phyloP scores from a whole-genome alignment of 2,113 vertebrate genomes.

The Bambusicola thoracicus region DNA sequence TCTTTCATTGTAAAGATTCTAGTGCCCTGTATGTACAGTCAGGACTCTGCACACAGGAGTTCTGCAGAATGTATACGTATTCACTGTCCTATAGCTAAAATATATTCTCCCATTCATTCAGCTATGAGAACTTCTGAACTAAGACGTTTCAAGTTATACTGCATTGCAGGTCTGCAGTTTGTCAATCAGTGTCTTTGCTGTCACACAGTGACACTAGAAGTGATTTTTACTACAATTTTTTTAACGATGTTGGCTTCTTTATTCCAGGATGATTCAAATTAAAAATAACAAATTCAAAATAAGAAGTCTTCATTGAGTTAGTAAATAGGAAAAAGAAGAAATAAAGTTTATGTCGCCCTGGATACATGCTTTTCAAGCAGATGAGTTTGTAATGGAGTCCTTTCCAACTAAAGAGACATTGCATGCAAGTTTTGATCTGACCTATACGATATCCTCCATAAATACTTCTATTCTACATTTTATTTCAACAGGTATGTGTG shows the following conservation, averaged over 20 bases:
- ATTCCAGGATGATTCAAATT: not conserved
- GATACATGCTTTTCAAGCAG: constrained; percentile 41
- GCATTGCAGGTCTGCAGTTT: not conserved
- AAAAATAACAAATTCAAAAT: not conserved
- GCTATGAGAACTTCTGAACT: not conserved
- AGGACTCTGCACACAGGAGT: not conserved
- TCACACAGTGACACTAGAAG: not conserved
- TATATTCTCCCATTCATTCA: not conserved
- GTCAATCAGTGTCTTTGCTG: not conserved
- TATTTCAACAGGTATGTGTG: constrained; percentile 52
- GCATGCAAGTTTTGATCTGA: constrained; percentile 12
- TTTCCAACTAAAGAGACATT: constrained; percentile 10
- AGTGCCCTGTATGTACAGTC: not conserved
- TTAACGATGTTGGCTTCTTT: not conserved
- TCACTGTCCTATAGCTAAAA: not conserved
- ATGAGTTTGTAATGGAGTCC: not conserved
- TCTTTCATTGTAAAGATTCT: not conserved
- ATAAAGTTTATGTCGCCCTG: not conserved
- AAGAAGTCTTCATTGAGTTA: not conserved
- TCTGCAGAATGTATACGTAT: not conserved
- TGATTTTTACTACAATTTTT: not conserved
- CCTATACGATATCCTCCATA: not conserved
- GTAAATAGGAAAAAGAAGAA: constrained; percentile 33
- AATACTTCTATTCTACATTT: constrained; percentile 64
- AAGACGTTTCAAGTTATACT: not conserved